Base-by-base conservation (phyloP, 1,140 invertebrate genomes). In the Orius insidiosus region DNA sequence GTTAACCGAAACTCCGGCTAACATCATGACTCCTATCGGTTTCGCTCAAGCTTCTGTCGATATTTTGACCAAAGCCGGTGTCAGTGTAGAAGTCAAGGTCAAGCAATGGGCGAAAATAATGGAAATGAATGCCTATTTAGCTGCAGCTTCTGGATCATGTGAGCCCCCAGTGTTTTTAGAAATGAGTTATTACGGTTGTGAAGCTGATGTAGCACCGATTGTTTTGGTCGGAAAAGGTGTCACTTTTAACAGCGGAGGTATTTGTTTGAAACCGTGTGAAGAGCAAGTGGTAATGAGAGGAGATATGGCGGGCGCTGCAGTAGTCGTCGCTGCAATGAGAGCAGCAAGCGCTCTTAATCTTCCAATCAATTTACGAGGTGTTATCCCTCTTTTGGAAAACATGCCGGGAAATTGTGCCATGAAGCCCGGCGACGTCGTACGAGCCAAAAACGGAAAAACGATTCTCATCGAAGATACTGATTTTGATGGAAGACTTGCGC, bases 401-500 rank as follows among this genome's bases (percentile, higher is more conserved):
- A 68, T 78, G 67, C 70, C 71, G 2, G 68, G 73, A 50, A 69
- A 72, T 16, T 60, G 56, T 15, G 74, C 74, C 8, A 70, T 66
- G 44, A 69, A 71, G 55, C 73, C 74, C 16, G 74, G 74, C 5
- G 75, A 78, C 61, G 72, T 78, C 10, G 68, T 78, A 61, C 67
- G 60, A 16, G 69, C 73, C 14, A 68, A 68, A 63, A 78, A 74
- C 60, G 74, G 73, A 8, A 77, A 76, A 60, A 69, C 68, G 16
- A 74, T 78, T 46, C 68, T 75, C 46, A 61, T 78, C 45, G 70
- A 76, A 53, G 72, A 74, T 48, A 77, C 76, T n/a, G 74, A 78
- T 62, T 71, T 71, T 14, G 76, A 76, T 51, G 76, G 76, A 6
- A 56, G 74, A 39, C 56, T 79, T n/a, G 65, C 75, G 43, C 55